Conservation (phyloP, 1,140 invertebrate genomes). For the Magallana gigas region DNA sequence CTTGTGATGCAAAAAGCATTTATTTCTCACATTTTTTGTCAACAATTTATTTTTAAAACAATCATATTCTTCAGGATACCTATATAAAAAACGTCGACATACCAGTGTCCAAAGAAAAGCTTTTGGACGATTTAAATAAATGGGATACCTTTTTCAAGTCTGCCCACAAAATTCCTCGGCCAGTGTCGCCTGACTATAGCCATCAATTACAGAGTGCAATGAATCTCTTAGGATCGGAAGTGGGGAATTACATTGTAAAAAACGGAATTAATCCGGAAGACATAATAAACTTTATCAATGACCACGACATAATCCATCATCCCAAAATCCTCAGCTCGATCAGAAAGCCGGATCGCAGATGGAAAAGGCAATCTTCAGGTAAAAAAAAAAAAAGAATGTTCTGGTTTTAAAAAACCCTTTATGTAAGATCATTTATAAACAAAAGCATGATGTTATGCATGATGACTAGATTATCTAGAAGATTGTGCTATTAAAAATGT, state of each 20-base stretch:
- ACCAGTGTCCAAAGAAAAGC: conserved; percentile 14
- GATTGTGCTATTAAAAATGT: no score
- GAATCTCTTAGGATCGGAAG: neutral
- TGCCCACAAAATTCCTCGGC: neutral
- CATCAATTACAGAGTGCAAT: conserved; percentile 18
- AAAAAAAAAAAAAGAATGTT: neutral
- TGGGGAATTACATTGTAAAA: neutral
- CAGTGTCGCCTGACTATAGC: neutral
- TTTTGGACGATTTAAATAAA: conserved; percentile 4
- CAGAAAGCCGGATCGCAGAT: neutral
- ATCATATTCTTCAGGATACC: neutral
- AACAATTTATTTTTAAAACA: no score
- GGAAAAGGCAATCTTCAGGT: neutral
- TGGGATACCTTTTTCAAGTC: conserved; percentile 11
- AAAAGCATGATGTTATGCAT: no score
- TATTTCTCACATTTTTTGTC: no score
- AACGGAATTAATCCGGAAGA: neutral
- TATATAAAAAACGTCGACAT: neutral
- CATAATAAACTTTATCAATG: conserved; percentile 11
- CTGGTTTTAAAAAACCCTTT: no score
- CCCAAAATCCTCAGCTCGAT: neutral
- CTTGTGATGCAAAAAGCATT: neutral
- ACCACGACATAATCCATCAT: neutral
- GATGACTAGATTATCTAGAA: no score
- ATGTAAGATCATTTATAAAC: no score